A percentile compares a stretch with the other conserved stretches of the same genome.
These are phyloP conservation scores for Lacerta agilis DNA, from an alignment of 2,797 vertebrate species.

Conservation along the genomic window DNA sequence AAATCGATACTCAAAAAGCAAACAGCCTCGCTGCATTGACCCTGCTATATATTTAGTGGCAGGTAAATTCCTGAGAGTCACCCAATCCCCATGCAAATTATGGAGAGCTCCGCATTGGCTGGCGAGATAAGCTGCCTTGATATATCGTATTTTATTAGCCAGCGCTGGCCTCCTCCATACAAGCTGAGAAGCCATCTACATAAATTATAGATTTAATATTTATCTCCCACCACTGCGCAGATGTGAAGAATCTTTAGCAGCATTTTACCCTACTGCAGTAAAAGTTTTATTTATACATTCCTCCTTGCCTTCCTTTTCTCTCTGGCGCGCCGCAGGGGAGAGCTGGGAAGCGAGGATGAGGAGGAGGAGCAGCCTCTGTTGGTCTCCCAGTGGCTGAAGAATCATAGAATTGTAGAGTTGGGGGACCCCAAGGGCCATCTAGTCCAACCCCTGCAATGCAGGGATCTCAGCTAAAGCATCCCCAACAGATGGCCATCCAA, in stretches of 20 bases:
- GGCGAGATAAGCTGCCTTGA: slow-evolving; percentile 40
- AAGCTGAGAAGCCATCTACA: slow-evolving; percentile 38
- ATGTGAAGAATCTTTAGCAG: slow-evolving; percentile 45
- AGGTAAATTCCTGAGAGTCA: slow-evolving; percentile 1
- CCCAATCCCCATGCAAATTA: not conserved
- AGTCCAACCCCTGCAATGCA: too few species aligned
- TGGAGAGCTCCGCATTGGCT: not conserved
- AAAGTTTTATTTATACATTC: slow-evolving; percentile 59
- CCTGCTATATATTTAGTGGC: rapidly evolving
- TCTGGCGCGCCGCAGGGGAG: rapidly evolving
- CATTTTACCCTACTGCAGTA: slow-evolving; percentile 11
- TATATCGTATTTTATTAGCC: slow-evolving; percentile 44
- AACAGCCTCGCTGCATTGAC: not conserved
- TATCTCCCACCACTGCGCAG: not conserved
- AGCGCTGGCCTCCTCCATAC: not conserved
- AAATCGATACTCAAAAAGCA: not conserved
- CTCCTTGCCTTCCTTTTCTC: not conserved
- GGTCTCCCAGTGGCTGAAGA: too few species aligned
- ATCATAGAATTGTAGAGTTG: too few species aligned
- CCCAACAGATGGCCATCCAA: too few species aligned
- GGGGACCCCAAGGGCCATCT: too few species aligned
- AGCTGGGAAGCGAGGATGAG: not conserved
- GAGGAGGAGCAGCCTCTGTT: not conserved
- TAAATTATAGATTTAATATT: slow-evolving; percentile 67
- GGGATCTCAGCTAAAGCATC: too few species aligned